Conservation (phyloP, 2,888 invertebrate species). For the Pharmacophagus antenor region DNA sequence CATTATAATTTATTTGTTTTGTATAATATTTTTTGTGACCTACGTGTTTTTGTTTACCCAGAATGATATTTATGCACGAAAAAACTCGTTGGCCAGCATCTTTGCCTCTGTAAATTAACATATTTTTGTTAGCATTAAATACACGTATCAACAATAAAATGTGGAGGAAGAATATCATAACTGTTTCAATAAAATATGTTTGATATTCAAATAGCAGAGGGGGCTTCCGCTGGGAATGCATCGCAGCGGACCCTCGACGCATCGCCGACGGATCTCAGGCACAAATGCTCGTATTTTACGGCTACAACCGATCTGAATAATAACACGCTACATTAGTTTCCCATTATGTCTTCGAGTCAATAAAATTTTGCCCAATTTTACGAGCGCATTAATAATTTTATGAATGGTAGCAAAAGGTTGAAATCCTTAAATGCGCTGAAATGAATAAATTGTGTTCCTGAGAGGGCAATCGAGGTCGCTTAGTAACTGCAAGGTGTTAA, state of each 20-base stretch:
- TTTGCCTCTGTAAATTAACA: constrained; percentile 46
- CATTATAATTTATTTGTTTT: neutral
- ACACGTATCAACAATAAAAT: constrained; percentile 59
- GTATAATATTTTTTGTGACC: neutral
- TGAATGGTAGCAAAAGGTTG: constrained; percentile 79
- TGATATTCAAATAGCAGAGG: constrained; percentile 76
- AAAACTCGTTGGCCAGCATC: constrained; percentile 11
- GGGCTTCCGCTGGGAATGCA: constrained; percentile 73
- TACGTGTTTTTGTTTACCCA: constrained; percentile 12
- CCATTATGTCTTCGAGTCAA: constrained; percentile 80
- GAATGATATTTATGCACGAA: constrained; percentile 39
- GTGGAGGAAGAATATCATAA: constrained; percentile 77
- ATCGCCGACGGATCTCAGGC: constrained; percentile 51
- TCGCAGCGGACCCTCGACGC: constrained; percentile 43
- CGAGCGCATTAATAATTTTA: constrained; percentile 81
- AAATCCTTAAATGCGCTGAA: constrained; percentile 68
- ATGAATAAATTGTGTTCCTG: constrained; percentile 65
- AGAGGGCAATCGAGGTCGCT: constrained; percentile 64
- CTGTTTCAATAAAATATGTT: constrained; percentile 74
- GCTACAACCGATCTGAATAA: constrained; percentile 79
- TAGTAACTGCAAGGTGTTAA: constrained; percentile 61
- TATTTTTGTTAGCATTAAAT: constrained; percentile 60
- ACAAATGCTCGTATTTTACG: constrained; percentile 76
- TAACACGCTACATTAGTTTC: constrained; percentile 81
- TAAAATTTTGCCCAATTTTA: constrained; percentile 81